These are phyloP conservation scores for Arrhopalites spinosus DNA, from an alignment of 2,888 invertebrate genomes.

Conservation along the genomic window DNA sequence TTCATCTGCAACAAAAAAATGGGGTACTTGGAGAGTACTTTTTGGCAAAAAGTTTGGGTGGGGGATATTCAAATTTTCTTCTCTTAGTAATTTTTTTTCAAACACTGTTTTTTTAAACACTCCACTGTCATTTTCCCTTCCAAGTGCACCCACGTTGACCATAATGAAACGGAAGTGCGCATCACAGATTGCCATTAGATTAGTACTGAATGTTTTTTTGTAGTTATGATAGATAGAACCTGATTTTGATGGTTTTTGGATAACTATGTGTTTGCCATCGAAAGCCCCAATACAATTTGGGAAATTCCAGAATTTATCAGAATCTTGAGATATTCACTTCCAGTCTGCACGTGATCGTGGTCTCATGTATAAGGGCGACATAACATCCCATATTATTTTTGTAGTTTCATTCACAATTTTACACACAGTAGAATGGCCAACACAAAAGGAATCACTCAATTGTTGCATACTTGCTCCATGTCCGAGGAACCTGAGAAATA, in stretches of 20 bases:
- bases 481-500: background rate
- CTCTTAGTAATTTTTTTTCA: slow-evolving; percentile 4
- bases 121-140: slow-evolving; percentile 17
- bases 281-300: too few species aligned
- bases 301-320: slow-evolving; percentile 37
- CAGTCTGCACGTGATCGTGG: background rate
- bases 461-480: background rate
- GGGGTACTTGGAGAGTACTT: slow-evolving; percentile 23
- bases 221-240: slow-evolving; percentile 46
- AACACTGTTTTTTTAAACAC: slow-evolving; percentile 26
- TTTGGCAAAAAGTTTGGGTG: slow-evolving; percentile 18
- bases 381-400: background rate
- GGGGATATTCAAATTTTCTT: slow-evolving; percentile 14
- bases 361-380: background rate
- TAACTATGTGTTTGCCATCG: slow-evolving; percentile 49
- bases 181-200: slow-evolving; percentile 47
- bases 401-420: slow-evolving; percentile 19
- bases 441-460: background rate
- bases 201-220: slow-evolving; percentile 45
- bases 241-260: slow-evolving; percentile 36
- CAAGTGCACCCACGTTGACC: slow-evolving; percentile 47
- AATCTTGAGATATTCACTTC: slow-evolving; percentile 18
- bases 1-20: slow-evolving; percentile 42
- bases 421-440: background rate
- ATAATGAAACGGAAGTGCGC: slow-evolving; percentile 52